Percentiles rank a stretch among this genome's conserved stretches.
Evolutionary conservation across 2,113 vertebrate genomes (phyloP).

Genomic region (Anarhynchus alexandrinus): DNA sequence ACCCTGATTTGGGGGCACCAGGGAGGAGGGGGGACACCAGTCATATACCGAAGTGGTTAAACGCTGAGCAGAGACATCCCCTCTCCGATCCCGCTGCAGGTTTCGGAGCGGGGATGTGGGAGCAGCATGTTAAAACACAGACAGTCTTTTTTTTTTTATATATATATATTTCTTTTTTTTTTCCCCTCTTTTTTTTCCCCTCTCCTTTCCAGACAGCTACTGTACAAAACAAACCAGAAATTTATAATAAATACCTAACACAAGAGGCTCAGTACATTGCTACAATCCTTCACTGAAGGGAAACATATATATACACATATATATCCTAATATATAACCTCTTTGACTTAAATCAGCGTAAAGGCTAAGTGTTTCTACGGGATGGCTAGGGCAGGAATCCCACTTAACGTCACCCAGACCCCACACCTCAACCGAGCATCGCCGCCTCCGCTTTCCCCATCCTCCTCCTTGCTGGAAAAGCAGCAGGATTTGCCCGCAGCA

Average conservation of each 20-base stretch:
- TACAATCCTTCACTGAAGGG: slow-evolving; percentile 84
- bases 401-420: background rate
- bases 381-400: background rate
- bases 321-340: slow-evolving; percentile 60
- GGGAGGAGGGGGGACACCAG: background rate
- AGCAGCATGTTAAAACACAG: slow-evolving; percentile 73
- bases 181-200: background rate
- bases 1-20: background rate
- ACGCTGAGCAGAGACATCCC: background rate
- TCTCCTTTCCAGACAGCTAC: slow-evolving; percentile 72
- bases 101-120: background rate
- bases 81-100: background rate
- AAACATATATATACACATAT: slow-evolving; percentile 58
- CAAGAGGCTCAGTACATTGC: slow-evolving; percentile 76
- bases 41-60: background rate
- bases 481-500: background rate
- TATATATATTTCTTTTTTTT: background rate
- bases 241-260: slow-evolving; percentile 84
- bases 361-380: slow-evolving; percentile 36
- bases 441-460: background rate
- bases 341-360: slow-evolving; percentile 29
- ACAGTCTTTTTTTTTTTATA: background rate
- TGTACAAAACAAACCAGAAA: slow-evolving; percentile 75
- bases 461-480: background rate
- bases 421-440: background rate